Evolutionary conservation across 2,113 vertebrate species (phyloP).

Genomic region (Perognathus longimembris): DNA sequence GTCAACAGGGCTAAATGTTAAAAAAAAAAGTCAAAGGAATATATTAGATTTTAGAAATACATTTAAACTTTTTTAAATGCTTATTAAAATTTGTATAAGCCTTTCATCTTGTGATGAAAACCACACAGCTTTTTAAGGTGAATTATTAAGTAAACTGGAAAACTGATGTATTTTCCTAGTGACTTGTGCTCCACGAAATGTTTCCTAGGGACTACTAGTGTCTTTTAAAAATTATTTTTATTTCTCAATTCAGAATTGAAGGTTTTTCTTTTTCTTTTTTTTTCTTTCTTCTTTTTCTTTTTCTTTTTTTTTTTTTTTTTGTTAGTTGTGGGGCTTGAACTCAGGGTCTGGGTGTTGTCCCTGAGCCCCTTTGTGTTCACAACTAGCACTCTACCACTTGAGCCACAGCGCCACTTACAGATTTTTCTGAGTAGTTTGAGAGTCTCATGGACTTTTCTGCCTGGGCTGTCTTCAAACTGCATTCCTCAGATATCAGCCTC

Average conservation of each 20-base stretch:
- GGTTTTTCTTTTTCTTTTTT: too few species aligned
- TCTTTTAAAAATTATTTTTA: constrained; percentile 87
- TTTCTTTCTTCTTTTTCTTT: too few species aligned
- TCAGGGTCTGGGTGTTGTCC: too few species aligned
- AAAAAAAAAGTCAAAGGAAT: constrained; percentile 67
- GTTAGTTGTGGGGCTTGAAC: too few species aligned
- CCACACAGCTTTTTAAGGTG: constrained; percentile 87
- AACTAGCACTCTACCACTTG: too few species aligned
- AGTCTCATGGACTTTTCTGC: too few species aligned
- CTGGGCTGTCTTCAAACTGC: too few species aligned
- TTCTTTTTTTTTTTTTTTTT: too few species aligned
- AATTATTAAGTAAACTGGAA: constrained; percentile 89
- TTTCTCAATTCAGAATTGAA: constrained; percentile 85
- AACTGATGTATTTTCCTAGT: constrained; percentile 91
- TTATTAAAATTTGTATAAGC: constrained; percentile 88
- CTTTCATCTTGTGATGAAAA: constrained; percentile 84
- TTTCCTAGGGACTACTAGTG: constrained; percentile 87
- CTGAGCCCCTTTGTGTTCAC: too few species aligned
- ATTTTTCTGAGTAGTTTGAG: too few species aligned
- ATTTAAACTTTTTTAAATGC: constrained; percentile 82
- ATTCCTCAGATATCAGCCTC: too few species aligned
- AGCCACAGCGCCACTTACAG: too few species aligned
- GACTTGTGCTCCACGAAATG: constrained; percentile 83
- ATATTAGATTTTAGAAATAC: constrained; percentile 77
- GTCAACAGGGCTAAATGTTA: constrained; percentile 84